A percentile compares a stretch with the other conserved stretches of the same genome.
These are phyloP conservation scores for Aphelocoma californica DNA, from an alignment of 2,797 vertebrate genomes.

Conservation along the genomic window DNA sequence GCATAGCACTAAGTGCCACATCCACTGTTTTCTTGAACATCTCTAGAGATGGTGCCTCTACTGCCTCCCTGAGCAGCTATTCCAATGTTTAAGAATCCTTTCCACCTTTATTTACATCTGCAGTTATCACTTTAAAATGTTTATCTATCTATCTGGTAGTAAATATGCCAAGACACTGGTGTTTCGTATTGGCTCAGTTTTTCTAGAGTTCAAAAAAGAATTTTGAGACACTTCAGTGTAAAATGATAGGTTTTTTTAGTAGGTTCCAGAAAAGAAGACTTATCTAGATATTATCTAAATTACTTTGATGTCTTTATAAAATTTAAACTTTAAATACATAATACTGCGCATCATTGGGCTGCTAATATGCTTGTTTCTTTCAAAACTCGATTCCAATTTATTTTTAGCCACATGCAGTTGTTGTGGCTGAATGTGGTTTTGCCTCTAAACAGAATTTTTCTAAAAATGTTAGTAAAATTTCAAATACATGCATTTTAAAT, in stretches of 20 bases:
- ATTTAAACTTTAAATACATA: not conserved
- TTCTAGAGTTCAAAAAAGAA: not conserved
- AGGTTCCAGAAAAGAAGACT: not conserved
- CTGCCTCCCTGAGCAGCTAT: not conserved
- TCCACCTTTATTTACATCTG: not conserved
- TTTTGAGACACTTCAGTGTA: not conserved
- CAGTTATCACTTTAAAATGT: not conserved
- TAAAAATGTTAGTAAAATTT: not conserved
- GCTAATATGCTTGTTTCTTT: not conserved
- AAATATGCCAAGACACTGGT: not conserved
- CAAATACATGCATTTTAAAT: not conserved
- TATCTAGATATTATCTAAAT: not conserved
- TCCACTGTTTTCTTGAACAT: not conserved
- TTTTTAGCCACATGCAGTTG: not conserved
- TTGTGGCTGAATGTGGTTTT: not conserved
- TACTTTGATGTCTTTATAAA: not conserved
- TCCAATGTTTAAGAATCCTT: not conserved
- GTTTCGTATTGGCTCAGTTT: not conserved
- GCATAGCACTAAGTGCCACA: too few relatives aligned
- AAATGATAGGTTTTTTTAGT: not conserved
- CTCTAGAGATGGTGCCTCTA: not conserved
- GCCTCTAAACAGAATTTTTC: not conserved
- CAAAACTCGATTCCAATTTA: not conserved
- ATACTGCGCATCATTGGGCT: rapidly evolving
- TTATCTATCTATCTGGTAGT: too few relatives aligned